phyloP scores from a whole-genome alignment of 2,797 vertebrate genomes.

The Enteromius argenteus region DNA sequence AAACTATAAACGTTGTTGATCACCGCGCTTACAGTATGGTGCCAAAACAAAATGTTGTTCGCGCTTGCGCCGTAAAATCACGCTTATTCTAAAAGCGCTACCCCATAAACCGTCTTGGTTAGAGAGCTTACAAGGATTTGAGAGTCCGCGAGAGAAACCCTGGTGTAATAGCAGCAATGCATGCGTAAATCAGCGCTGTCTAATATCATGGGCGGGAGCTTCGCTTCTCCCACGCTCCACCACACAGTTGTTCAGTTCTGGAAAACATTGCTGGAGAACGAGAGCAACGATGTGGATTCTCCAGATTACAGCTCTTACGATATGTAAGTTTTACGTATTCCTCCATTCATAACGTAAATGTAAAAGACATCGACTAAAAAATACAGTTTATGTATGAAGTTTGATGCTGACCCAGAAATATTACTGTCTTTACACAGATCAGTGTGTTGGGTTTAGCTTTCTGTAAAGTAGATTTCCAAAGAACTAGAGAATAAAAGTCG shows the following conservation, averaged over 20 bases:
- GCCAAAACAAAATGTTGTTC: not conserved
- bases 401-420: not conserved
- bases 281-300: slow-evolving; percentile 69
- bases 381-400: not conserved
- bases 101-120: not conserved
- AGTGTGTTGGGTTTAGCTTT: not conserved
- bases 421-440: not conserved
- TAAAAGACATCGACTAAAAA: not conserved
- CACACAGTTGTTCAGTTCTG: slow-evolving; percentile 6
- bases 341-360: not conserved
- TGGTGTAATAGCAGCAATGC: not conserved
- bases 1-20: not conserved
- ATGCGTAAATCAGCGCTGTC: slow-evolving; percentile 13
- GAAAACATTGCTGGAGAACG: not conserved
- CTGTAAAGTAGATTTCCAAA: not conserved
- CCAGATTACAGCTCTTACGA: slow-evolving; percentile 57
- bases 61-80: not conserved
- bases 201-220: slow-evolving; percentile 37
- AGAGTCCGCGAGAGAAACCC: not conserved
- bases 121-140: not conserved
- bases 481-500: not conserved
- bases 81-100: not conserved
- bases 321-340: slow-evolving; percentile 72
- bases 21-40: not conserved
- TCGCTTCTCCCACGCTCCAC: not conserved